Conservation (phyloP, 2,113 vertebrate species). For the Phalacrocorax aristotelis region DNA sequence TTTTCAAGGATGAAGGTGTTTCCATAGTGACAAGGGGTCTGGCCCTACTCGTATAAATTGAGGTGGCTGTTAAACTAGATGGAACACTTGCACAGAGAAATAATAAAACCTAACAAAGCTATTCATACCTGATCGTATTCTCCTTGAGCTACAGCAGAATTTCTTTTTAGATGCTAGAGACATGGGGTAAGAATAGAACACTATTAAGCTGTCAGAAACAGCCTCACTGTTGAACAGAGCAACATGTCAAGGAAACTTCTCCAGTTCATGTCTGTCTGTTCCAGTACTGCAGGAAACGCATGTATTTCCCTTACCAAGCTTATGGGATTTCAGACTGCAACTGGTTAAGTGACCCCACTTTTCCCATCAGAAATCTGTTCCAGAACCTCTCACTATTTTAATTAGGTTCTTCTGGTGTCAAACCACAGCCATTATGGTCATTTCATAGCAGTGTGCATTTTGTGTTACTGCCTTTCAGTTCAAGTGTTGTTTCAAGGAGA, state of each 20-base stretch:
- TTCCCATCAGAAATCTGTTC: not conserved
- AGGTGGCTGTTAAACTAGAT: not conserved
- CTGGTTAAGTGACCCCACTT: not conserved
- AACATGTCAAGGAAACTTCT: not conserved
- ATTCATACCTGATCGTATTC: not conserved
- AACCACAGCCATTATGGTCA: not conserved
- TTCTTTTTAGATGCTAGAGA: not conserved
- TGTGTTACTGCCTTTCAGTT: not conserved
- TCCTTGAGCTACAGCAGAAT: not conserved
- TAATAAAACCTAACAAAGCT: not conserved
- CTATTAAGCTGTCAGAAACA: not conserved
- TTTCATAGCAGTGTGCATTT: not conserved
- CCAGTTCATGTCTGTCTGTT: not conserved
- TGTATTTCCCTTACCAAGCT: not conserved
- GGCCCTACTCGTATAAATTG: not conserved
- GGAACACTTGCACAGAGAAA: not conserved
- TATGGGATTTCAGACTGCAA: not conserved
- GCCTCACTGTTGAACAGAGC: not conserved
- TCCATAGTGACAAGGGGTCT: slow-evolving; percentile 45
- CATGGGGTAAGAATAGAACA: not conserved
- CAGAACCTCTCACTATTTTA: not conserved
- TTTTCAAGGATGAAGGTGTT: not conserved
- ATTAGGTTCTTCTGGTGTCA: not conserved
- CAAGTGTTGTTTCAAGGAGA: not conserved
- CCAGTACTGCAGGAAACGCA: not conserved